phyloP scores from a whole-genome alignment of 2,113 vertebrate species.

The Corapipo altera region DNA sequence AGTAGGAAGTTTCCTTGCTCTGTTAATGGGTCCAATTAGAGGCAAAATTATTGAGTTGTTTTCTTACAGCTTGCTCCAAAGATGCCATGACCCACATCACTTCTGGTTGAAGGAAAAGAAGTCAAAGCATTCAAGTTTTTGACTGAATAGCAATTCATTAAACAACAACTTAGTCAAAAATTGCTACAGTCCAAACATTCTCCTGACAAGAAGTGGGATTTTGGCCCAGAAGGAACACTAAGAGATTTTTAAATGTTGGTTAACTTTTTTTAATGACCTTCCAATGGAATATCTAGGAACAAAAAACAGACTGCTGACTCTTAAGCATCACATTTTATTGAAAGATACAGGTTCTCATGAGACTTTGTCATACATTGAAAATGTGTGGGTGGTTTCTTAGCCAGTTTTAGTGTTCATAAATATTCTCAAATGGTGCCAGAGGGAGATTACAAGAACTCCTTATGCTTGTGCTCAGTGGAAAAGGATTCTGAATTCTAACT shows the following conservation, averaged over 20 bases:
- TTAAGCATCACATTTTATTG: neutral
- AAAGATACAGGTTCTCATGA: neutral
- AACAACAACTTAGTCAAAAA: neutral
- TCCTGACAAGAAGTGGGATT: neutral
- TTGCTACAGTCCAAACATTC: neutral
- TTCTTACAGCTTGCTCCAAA: conserved; percentile 10
- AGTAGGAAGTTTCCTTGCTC: conserved; percentile 38
- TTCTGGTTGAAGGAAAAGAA: neutral
- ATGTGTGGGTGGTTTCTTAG: conserved; percentile 39
- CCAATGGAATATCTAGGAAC: neutral
- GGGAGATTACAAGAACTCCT: neutral
- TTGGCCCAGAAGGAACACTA: neutral
- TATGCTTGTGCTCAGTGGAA: neutral
- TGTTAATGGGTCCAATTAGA: conserved; percentile 24
- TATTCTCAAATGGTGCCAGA: conserved; percentile 34
- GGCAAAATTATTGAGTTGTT: neutral
- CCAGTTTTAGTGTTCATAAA: conserved; percentile 36
- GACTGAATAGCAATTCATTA: neutral
- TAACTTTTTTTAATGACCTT: neutral
- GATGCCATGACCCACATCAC: neutral
- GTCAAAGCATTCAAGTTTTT: neutral
- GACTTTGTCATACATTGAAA: neutral
- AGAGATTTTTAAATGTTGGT: neutral
- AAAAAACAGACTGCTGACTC: neutral
- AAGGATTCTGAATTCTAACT: conserved; percentile 2